Base-by-base conservation (phyloP, 1,140 invertebrate genomes). In the Samia ricini region DNA sequence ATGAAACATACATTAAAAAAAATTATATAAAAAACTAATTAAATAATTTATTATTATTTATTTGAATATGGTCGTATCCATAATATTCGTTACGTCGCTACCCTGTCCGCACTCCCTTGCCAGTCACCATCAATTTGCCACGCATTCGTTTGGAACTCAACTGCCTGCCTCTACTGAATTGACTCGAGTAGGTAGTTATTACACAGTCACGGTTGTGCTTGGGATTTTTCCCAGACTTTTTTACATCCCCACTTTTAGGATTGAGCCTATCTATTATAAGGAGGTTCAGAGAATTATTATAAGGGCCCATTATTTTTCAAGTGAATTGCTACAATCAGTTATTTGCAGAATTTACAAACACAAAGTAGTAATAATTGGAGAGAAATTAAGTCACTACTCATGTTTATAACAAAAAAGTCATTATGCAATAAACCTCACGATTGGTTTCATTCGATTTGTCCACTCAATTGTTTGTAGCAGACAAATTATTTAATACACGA, bases 81-180 rank as follows among this genome's bases (percentile, higher is more conserved):
- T 20, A 33, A n/a, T 56, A 61, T 1, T 0, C 21, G 24, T 8
- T 15, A 22, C 69, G 61, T 60, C 56, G 61, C 8, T 10, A 10
- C 15, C 33, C 33, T 42, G 15, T 42, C 33, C 33, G 33, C 15
- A 42, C 36, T 60, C 60, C 48, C 26, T 64, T 64, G 68, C 10
- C 22, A 12, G 52, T 55, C 66, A 50, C 69, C 71, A 75, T 68
- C 66, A 78, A 72, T 59, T 65, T 61, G 54, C 42, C 63, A 60
- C 52, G 63, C 63, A 65, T 54, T 60, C 63, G 52, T 7, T 36
- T 21, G 63, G 58, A 65, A 56, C 58, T 8, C 50, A 29, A 18
- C 23, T 18, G 51, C 23, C 58, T 50, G 18, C 50, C 58, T 21
- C 49, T 50, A 50, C 42, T 42, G 33, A 42, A 42, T 42, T 42